phyloP scores from a whole-genome alignment of 2,797 vertebrate species.

The Eulemur rubriventer region DNA sequence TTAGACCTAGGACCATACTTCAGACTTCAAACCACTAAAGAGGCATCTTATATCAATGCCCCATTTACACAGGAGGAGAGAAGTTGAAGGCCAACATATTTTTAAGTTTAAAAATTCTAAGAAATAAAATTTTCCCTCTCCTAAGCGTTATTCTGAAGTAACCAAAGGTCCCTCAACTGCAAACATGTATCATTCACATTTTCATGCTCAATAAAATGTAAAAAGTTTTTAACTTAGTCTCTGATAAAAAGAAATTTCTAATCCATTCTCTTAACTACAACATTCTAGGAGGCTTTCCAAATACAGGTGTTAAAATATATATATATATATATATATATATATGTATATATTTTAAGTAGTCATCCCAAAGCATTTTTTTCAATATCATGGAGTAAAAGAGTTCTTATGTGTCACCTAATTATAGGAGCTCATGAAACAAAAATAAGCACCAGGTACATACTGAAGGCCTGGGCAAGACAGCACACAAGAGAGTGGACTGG shows the following conservation, averaged over 20 bases:
- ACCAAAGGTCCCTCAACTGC: neutral
- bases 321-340: too few relatives aligned
- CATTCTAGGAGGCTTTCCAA: neutral
- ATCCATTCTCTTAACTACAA: neutral
- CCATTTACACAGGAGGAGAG: neutral
- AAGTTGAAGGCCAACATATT: neutral
- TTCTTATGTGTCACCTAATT: neutral
- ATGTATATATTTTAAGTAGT: neutral
- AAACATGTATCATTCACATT: neutral
- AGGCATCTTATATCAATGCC: neutral
- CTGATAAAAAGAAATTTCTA: neutral
- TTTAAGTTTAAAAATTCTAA: neutral
- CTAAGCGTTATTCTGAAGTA: neutral
- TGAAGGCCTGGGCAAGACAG: neutral
- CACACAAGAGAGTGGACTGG: neutral
- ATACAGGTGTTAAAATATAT: neutral
- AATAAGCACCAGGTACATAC: neutral
- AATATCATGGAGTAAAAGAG: neutral
- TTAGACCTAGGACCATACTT: neutral
- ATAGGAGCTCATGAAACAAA: neutral
- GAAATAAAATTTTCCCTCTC: neutral
- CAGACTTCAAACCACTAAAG: neutral
- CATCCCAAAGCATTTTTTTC: neutral
- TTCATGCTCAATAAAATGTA: neutral
- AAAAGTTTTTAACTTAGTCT: neutral